These are phyloP conservation scores for Procambarus clarkii DNA, from an alignment of 1,140 invertebrate genomes.

Conservation along the genomic window DNA sequence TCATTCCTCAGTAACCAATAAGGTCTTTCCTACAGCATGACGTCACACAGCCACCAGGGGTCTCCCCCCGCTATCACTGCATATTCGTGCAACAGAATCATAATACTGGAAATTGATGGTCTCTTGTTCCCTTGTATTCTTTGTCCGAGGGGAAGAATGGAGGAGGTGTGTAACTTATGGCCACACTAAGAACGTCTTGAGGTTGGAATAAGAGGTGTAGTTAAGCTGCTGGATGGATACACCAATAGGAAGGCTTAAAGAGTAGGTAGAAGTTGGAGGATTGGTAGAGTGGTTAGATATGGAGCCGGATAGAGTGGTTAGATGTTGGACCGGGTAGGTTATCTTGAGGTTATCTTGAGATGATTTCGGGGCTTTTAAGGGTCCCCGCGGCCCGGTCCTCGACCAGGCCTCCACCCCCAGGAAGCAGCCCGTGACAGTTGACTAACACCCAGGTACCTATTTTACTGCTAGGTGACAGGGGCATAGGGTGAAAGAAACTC, in stretches of 20 bases:
- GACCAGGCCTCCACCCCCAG: too few species aligned
- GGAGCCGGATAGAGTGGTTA: too few species aligned
- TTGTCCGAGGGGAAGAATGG: conserved; percentile 1
- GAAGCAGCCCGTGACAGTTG: too few species aligned
- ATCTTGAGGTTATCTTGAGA: too few species aligned
- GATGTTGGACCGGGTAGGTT: too few species aligned
- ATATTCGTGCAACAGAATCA: background rate
- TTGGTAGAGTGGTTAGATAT: too few species aligned
- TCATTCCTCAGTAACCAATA: background rate
- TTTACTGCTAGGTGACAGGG: too few species aligned
- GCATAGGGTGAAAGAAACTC: too few species aligned
- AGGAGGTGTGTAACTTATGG: conserved; percentile 1
- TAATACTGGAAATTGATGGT: conserved; percentile 1
- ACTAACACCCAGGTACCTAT: too few species aligned
- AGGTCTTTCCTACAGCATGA: background rate
- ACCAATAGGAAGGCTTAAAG: background rate
- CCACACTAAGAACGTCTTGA: background rate
- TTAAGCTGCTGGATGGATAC: background rate
- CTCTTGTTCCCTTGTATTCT: conserved; percentile 11
- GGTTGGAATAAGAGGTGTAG: background rate
- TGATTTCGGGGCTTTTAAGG: too few species aligned
- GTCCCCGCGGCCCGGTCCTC: too few species aligned
- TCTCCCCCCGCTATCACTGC: background rate
- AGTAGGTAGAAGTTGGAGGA: background rate
- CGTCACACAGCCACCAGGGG: background rate